phyloP scores from a whole-genome alignment of 2,888 invertebrate genomes.

The Megastigmus dorsalis region DNA sequence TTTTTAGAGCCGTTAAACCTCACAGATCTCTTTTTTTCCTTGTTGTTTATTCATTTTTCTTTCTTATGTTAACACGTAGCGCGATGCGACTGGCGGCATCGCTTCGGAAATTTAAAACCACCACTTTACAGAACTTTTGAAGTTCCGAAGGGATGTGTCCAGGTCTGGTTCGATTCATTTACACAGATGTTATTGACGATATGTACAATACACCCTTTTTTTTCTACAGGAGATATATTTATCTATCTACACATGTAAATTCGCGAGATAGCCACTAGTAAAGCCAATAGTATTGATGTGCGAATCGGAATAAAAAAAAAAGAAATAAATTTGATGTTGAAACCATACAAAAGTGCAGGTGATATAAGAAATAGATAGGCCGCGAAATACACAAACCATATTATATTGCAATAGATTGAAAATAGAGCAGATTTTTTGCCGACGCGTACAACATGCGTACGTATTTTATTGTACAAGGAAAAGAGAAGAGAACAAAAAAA shows the following conservation, averaged over 20 bases:
- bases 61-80: constrained; percentile 27
- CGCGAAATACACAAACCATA: constrained; percentile 15
- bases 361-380: constrained; percentile 37
- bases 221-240: constrained; percentile 43
- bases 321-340: constrained; percentile 24
- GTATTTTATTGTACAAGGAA: constrained; percentile 26
- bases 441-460: not conserved
- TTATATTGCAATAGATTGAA: constrained; percentile 46
- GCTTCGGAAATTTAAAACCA: not conserved
- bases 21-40: constrained; percentile 41
- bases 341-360: constrained; percentile 15
- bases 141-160: not conserved
- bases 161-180: not conserved
- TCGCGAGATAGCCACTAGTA: constrained; percentile 36
- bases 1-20: constrained; percentile 26
- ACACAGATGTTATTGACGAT: constrained; percentile 37
- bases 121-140: not conserved
- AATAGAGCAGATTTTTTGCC: constrained; percentile 14
- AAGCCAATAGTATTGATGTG: constrained; percentile 42
- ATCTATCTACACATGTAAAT: constrained; percentile 34
- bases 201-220: constrained; percentile 47
- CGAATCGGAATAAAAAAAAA: not conserved
- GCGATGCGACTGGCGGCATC: not conserved
- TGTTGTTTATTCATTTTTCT: constrained; percentile 48
- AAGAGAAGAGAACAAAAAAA: constrained; percentile 5